Conservation (phyloP, 2,113 vertebrate species). For the Cebus imitator region DNA sequence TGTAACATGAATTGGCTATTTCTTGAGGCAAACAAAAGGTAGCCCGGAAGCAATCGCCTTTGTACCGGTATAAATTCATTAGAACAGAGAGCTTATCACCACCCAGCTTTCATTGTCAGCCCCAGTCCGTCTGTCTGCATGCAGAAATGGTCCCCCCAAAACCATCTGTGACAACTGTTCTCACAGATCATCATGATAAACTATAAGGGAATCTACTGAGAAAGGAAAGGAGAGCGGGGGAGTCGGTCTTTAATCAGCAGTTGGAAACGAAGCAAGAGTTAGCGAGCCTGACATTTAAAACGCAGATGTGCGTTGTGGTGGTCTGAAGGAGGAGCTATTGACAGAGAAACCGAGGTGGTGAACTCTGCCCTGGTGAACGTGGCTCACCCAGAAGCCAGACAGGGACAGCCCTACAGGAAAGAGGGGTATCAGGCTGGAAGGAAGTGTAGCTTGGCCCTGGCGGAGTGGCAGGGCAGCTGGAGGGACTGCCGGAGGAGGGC, state of each 20-base stretch:
- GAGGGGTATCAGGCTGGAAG: not conserved
- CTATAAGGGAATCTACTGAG: not conserved
- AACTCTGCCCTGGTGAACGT: not conserved
- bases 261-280: not conserved
- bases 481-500: not conserved
- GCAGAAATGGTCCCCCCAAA: not conserved
- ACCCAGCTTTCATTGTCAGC: not conserved
- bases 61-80: not conserved
- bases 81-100: not conserved
- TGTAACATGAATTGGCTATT: not conserved
- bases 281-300: not conserved
- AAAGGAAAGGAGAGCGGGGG: too few species aligned
- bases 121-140: not conserved
- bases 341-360: not conserved
- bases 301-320: not conserved
- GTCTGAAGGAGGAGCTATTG: not conserved
- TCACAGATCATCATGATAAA: not conserved
- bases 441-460: not conserved
- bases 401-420: not conserved
- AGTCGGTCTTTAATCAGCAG: not conserved
- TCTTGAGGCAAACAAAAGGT: not conserved
- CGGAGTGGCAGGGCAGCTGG: not conserved
- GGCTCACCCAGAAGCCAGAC: not conserved
- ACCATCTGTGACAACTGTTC: not conserved
- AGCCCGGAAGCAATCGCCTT: not conserved